Conservation (phyloP, 2,797 vertebrate genomes). For the Euthynnus affinis region DNA sequence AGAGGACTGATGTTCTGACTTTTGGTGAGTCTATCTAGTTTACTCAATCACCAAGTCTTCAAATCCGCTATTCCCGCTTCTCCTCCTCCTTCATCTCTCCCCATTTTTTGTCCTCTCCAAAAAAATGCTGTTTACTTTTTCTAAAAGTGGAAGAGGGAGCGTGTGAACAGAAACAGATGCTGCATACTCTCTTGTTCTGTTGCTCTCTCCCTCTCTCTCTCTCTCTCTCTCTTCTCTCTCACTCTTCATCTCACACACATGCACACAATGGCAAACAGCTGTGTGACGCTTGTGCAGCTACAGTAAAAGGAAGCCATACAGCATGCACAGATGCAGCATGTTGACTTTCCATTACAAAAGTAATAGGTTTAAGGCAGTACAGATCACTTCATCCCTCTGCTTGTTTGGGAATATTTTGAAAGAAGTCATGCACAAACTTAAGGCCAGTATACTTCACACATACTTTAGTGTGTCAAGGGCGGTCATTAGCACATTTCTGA, state of each 20-base stretch:
- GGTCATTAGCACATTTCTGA: background rate
- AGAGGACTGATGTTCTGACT: background rate
- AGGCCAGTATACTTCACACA: background rate
- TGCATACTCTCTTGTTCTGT: constrained; percentile 63
- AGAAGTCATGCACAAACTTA: background rate
- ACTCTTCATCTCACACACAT: constrained; percentile 54
- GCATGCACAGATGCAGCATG: constrained; percentile 18
- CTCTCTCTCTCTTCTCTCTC: constrained; percentile 17
- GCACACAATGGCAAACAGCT: constrained; percentile 77
- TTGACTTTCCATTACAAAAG: constrained; percentile 34
- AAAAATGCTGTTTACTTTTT: constrained; percentile 82
- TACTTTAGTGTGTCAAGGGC: background rate
- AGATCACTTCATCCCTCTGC: background rate
- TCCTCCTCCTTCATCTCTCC: constrained; percentile 26
- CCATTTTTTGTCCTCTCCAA: constrained; percentile 24
- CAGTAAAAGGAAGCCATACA: constrained; percentile 52
- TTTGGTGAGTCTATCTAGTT: constrained; percentile 15
- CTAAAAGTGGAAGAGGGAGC: constrained; percentile 83
- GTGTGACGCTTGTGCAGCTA: constrained; percentile 48
- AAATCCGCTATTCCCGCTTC: constrained; percentile 38
- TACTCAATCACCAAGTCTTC: constrained; percentile 18
- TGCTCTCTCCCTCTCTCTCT: constrained; percentile 31
- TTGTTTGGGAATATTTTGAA: constrained; percentile 20
- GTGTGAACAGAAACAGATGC: constrained; percentile 86
- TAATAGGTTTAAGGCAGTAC: background rate